A percentile compares a stretch with the other conserved stretches of the same genome.
Evolutionary conservation across 1,140 invertebrate species (phyloP).

Genomic region (Drosophila ogumai): DNA sequence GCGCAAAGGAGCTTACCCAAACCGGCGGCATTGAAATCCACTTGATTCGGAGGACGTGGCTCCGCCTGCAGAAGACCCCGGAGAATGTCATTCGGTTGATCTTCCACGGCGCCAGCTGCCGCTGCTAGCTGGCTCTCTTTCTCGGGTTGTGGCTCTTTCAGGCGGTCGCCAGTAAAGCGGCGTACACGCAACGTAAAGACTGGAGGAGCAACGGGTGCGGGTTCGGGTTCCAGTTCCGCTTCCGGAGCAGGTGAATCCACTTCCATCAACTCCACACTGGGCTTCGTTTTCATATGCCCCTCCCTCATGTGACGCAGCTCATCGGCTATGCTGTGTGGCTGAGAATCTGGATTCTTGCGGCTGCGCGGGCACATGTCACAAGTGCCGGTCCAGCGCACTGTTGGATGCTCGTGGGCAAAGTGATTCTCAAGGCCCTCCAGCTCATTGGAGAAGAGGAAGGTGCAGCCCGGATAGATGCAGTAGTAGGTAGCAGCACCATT

Average conservation of each 20-base stretch:
- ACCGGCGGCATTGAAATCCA: constrained; percentile 32
- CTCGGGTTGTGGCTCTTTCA: background rate
- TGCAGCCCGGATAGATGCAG: constrained; percentile 48
- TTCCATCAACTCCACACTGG: background rate
- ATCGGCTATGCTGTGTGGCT: background rate
- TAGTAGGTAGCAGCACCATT: constrained; percentile 33
- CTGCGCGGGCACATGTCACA: constrained; percentile 44
- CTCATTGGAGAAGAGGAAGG: constrained; percentile 65
- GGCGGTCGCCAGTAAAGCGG: constrained; percentile 61
- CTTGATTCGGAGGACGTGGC: constrained; percentile 35
- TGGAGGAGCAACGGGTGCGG: background rate
- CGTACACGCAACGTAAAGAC: constrained; percentile 59
- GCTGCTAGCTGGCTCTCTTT: background rate
- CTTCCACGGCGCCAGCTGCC: background rate
- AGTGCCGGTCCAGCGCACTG: constrained; percentile 52
- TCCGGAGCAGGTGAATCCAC: background rate
- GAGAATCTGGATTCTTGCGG: background rate
- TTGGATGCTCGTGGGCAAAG: constrained; percentile 53
- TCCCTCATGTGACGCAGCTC: constrained; percentile 53
- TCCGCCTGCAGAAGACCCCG: constrained; percentile 26
- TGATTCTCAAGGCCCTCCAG: constrained; percentile 63
- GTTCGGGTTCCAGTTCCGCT: background rate
- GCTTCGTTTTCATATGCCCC: constrained; percentile 8
- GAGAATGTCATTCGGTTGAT: constrained; percentile 29
- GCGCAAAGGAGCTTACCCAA: constrained; percentile 34